Evolutionary conservation across 92 coral and sea anemone genomes (phyloP).

Genomic region (Anthopleura xanthogrammica): DNA sequence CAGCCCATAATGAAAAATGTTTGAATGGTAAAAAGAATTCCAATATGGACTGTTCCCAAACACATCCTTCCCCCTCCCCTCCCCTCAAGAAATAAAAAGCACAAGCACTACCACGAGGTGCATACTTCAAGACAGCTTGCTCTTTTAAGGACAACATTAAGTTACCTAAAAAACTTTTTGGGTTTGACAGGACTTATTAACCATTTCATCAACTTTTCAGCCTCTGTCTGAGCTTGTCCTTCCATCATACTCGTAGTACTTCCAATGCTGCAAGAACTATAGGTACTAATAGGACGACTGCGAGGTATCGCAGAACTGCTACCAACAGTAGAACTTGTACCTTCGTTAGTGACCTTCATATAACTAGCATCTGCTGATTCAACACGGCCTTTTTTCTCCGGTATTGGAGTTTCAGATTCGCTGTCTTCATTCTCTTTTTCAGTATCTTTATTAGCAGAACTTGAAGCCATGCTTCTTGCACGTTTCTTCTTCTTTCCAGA

Average conservation of each 20-base stretch:
- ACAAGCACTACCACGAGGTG: no score
- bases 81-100: background rate
- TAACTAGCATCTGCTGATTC: slow-evolving; percentile 19
- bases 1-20: no score
- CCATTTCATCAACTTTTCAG: slow-evolving; percentile 82
- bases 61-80: background rate
- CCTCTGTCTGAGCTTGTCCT: slow-evolving; percentile 50
- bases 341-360: slow-evolving; percentile 5
- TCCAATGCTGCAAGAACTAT: slow-evolving; percentile 43
- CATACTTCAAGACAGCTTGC: background rate
- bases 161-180: slow-evolving; percentile 91
- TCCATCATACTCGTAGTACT: slow-evolving; percentile 40
- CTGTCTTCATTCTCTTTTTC: slow-evolving; percentile 30
- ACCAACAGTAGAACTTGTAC: slow-evolving; percentile 13
- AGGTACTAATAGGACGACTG: slow-evolving; percentile 48
- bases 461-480: slow-evolving; percentile 43
- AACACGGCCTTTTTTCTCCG: slow-evolving; percentile 37
- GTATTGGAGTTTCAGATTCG: slow-evolving; percentile 26
- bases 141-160: background rate
- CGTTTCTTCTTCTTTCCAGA: slow-evolving; percentile 69
- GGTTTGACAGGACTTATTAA: slow-evolving; percentile 91
- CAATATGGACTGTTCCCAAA: background rate
- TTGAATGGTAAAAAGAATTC: no score
- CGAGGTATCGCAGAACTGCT: background rate
- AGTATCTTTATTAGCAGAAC: slow-evolving; percentile 21